Evolutionary conservation across 1,140 invertebrate species (phyloP), one percentile per base, ranked within the genome.

Genomic region (Drosophila kepulauana): DNA sequence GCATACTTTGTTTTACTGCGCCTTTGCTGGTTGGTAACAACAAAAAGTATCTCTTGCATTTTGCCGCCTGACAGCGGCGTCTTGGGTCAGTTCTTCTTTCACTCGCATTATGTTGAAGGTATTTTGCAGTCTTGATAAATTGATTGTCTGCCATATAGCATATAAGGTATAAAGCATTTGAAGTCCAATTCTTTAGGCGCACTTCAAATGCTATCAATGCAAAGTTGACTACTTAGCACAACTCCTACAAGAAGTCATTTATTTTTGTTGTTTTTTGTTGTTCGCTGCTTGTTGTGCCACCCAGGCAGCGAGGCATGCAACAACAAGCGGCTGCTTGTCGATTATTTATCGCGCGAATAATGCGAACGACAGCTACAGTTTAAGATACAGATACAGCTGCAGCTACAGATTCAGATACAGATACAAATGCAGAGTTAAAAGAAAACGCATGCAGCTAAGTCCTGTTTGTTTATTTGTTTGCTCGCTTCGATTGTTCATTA

Each of bases 111-210:
- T 46, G 33, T 43, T 63, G 70, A 74, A 48, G 52, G 69, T 28
- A 41, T 61, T 61, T 79, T 46, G 62, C 46, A 64, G 54, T 59
- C 68, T 65, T 79, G 85, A 84, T 80, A 81, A 81, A 78, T 77
- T 75, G 77, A 85, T 67, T 43, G 41, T 43, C 41, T 43, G 35
- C 8, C 41, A 43, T 43, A 13, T 38, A 43, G 5, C 38, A 41
- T 41, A n/a, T 41, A 41, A 3, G 10, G 11, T 41, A 25, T 25
- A 33, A 33, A 33, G 30, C 30, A 33, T 41, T 41, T 41, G 38
- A 41, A 41, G 41, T 43, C 33, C 8, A 10, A 38, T 0, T 43
- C 11, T n/a, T 43, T 43, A 43, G 41, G 5, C 11, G 41, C n/a
- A 13, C 41, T 38, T 38, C 10, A 38, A 38, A 10, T 38, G 3